Conservation (phyloP, 2,797 vertebrate genomes). For the Poeciliopsis gracilis region DNA sequence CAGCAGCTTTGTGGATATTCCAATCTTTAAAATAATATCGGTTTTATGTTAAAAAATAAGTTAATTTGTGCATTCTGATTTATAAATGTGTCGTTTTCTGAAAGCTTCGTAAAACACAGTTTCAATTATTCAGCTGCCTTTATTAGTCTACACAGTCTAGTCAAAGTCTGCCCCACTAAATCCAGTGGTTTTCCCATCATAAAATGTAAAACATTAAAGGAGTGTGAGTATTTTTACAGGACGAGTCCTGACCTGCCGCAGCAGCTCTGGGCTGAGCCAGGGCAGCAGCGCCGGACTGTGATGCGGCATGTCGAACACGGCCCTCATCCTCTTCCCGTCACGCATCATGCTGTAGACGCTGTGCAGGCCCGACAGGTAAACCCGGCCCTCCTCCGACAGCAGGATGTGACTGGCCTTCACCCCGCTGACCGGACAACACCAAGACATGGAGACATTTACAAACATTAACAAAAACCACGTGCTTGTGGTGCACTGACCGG, state of each 20-base stretch:
- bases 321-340: constrained; percentile 87
- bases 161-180: background rate
- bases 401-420: constrained; percentile 98
- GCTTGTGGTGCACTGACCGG: constrained; percentile 79
- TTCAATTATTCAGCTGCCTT: background rate
- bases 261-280: constrained; percentile 97
- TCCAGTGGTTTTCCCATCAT: background rate
- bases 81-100: background rate
- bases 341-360: constrained; percentile 94
- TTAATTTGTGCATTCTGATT: too few species aligned
- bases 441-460: background rate
- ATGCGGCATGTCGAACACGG: constrained; percentile 93
- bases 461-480: background rate
- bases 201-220: background rate
- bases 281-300: constrained; percentile 94
- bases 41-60: too few species aligned
- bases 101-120: background rate
- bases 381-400: constrained; percentile 91
- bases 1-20: too few species aligned
- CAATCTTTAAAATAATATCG: too few species aligned
- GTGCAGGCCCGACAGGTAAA: constrained; percentile 94
- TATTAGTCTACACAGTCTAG: background rate
- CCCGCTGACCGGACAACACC: constrained; percentile 78
- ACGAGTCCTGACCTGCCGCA: constrained; percentile 89
- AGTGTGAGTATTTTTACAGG: background rate